These are phyloP conservation scores for Drosophila eohydei DNA, from an alignment of 2,888 invertebrate species.

Conservation along the genomic window DNA sequence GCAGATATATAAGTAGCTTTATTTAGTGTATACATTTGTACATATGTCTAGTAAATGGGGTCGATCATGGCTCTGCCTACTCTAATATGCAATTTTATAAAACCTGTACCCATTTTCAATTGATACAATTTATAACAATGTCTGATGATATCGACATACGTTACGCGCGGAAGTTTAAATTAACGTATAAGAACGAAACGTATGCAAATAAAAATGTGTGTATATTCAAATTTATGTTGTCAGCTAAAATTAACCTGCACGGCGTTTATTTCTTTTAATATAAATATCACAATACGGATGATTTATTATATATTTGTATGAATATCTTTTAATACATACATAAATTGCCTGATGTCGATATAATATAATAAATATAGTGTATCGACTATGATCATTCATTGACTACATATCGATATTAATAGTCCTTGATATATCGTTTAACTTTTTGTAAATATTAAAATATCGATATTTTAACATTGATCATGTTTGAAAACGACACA, in stretches of 20 bases:
- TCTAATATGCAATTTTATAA: too few species aligned
- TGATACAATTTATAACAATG: too few species aligned
- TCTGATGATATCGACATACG: neutral
- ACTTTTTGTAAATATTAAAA: neutral
- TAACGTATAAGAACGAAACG: neutral
- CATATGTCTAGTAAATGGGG: too few species aligned
- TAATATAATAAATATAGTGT: neutral
- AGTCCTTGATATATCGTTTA: conserved; percentile 16
- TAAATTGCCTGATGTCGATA: neutral
- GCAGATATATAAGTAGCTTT: too few species aligned
- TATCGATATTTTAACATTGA: conserved; percentile 42
- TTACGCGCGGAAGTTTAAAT: neutral
- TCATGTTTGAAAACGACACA: conserved; percentile 17
- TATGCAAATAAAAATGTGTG: neutral
- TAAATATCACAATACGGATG: neutral
- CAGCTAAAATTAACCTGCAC: neutral
- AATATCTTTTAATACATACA: neutral
- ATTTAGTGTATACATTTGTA: too few species aligned
- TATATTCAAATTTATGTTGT: neutral
- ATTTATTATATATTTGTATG: neutral
- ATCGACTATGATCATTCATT: neutral
- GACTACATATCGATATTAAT: conserved; percentile 6
- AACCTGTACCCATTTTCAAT: too few species aligned
- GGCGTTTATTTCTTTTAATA: neutral
- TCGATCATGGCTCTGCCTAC: too few species aligned